Evolutionary conservation across 1,140 invertebrate species (phyloP), one percentile per base, ranked within the genome.

Genomic region (Popillia japonica): DNA sequence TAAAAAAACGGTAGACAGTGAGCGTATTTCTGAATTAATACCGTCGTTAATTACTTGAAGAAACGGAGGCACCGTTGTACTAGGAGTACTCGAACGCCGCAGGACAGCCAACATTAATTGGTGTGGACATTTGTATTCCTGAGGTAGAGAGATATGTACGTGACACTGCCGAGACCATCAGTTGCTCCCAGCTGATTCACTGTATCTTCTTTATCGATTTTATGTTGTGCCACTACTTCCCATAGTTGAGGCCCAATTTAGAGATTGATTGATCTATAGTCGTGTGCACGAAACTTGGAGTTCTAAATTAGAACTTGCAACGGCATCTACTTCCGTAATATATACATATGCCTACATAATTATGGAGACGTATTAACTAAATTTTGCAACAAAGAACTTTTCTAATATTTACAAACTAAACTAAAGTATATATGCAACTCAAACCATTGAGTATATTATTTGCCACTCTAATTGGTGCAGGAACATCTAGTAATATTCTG

Each of bases 41-140:
- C 72, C 34, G 72, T 74, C 72, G 72, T 74, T 74, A 74, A 74
- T 74, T 74, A 74, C 72, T 40, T 41, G 41, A 44, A 74, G 72
- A 74, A 68, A 68, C 61, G 61, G 72, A 74, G 41, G 72, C 34
- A 74, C 72, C 41, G 72, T 74, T 41, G 72, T 68, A 68, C 61
- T 17, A 68, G 61, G 27, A 34, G 22, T 68, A 68, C n/a, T 74
- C 72, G 72, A 41, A 74, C 72, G 72, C 72, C 72, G 41, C 72
- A 74, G 72, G 72, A 74, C 41, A 23, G 72, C 72, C 41, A 74
- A 74, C 72, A 74, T 74, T 74, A 74, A 74, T 74, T 74, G 72
- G 72, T 74, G 72, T 74, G 72, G 72, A 44, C 72, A 74, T 74
- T 74, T 68, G 61, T 68, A 68, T 68, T 68, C 72, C 72, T 74